Percentiles rank a stretch among this genome's conserved stretches.
These are phyloP conservation scores for Thunnus thynnus DNA, from an alignment of 2,113 vertebrate genomes.

Conservation along the genomic window DNA sequence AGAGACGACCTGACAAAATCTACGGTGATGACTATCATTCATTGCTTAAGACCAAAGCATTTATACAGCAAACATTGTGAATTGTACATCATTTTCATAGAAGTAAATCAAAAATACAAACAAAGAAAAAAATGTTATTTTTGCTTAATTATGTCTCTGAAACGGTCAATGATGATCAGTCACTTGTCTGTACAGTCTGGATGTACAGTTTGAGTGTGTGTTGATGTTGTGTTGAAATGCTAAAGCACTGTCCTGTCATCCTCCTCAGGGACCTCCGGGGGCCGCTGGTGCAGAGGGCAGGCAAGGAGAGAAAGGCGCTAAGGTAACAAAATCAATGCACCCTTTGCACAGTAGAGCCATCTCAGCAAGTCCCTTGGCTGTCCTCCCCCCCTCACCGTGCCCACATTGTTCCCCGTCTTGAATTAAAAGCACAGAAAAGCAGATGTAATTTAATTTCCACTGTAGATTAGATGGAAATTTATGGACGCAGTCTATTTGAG, in stretches of 20 bases:
- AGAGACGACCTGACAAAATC: not conserved
- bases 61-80: not conserved
- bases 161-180: slow-evolving; percentile 5
- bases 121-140: not conserved
- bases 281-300: slow-evolving; percentile 93
- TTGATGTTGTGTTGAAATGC: slow-evolving; percentile 38
- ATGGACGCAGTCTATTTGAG: slow-evolving; percentile 37
- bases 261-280: slow-evolving; percentile 93
- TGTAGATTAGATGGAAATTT: slow-evolving; percentile 54
- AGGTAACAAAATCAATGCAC: slow-evolving; percentile 87
- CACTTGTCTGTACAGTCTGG: not conserved
- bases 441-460: slow-evolving; percentile 47
- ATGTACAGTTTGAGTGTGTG: slow-evolving; percentile 1
- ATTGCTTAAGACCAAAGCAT: not conserved
- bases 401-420: slow-evolving; percentile 15
- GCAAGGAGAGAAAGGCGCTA: slow-evolving; percentile 98
- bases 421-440: slow-evolving; percentile 52
- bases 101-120: not conserved
- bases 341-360: slow-evolving; percentile 26
- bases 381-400: not conserved
- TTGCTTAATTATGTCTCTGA: not conserved
- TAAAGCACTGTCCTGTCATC: slow-evolving; percentile 54
- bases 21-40: not conserved
- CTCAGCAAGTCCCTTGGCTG: slow-evolving; percentile 38
- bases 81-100: not conserved